A percentile compares a stretch with the other conserved stretches of the same genome.
Conservation (phyloP, 1,140 invertebrate species). For the Medauroidea extradentata region DNA sequence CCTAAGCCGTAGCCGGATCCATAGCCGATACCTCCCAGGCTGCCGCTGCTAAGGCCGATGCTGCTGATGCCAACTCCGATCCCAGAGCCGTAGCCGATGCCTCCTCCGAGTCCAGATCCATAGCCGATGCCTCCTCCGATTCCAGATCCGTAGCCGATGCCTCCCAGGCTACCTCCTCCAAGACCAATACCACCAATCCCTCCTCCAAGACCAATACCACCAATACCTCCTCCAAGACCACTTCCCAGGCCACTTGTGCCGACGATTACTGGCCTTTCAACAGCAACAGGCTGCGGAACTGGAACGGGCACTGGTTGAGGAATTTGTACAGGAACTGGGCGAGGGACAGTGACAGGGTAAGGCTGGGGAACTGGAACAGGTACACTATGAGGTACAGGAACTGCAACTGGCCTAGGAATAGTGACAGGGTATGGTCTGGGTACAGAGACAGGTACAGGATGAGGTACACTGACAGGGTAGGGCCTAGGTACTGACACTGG, state of each 20-base stretch:
- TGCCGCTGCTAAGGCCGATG: too few relatives aligned
- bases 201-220: too few relatives aligned
- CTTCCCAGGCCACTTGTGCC: not conserved
- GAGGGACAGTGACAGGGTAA: not conserved
- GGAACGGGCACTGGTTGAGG: not conserved
- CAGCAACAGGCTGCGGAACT: not conserved
- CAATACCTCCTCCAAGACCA: not conserved
- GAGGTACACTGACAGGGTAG: not conserved
- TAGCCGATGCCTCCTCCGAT: not conserved
- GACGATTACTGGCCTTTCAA: not conserved
- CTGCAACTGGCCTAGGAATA: conserved; percentile 2
- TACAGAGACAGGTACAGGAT: conserved; percentile 6
- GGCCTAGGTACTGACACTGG: conserved; percentile 4
- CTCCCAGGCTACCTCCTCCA: not conserved
- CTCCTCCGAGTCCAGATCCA: too few relatives aligned
- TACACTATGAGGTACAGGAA: conserved; percentile 1
- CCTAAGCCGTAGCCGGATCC: too few relatives aligned
- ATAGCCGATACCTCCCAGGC: too few relatives aligned
- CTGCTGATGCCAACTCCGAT: too few relatives aligned
- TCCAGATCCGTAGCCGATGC: not conserved
- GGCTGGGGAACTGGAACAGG: conserved; percentile 6
- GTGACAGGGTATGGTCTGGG: not conserved
- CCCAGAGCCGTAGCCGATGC: too few relatives aligned
- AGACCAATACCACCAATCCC: not conserved
- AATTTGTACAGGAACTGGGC: not conserved